Evolutionary conservation across 2,113 vertebrate genomes (phyloP).

Genomic region (Pimephales promelas): DNA sequence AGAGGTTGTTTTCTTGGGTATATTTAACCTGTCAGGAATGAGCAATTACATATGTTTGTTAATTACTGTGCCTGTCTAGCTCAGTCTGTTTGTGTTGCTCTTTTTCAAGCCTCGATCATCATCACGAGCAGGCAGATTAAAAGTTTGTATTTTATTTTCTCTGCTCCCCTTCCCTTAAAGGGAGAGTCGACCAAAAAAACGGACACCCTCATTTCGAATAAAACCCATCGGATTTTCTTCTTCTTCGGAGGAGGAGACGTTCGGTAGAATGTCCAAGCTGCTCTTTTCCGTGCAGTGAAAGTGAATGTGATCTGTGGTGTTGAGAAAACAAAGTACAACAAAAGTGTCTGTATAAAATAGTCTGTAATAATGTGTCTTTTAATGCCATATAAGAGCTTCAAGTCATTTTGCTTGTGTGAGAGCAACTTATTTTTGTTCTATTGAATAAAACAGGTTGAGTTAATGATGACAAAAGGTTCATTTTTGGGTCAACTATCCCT

Average conservation of each 20-base stretch:
- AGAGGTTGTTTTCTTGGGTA: constrained; percentile 76
- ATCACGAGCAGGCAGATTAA: constrained; percentile 72
- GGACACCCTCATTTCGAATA: not conserved
- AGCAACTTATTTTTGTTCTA: not conserved
- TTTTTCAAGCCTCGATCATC: constrained; percentile 72
- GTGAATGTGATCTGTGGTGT: not conserved
- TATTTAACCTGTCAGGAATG: constrained; percentile 79
- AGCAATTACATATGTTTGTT: constrained; percentile 82
- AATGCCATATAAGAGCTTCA: not conserved
- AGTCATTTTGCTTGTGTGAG: not conserved
- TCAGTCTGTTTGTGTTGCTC: constrained; percentile 77
- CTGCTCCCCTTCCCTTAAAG: constrained; percentile 26
- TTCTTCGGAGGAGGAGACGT: not conserved
- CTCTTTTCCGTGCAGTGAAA: not conserved
- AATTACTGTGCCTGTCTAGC: constrained; percentile 80
- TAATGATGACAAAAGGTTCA: not conserved
- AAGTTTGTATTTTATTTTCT: constrained; percentile 68
- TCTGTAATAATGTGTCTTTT: too few species aligned
- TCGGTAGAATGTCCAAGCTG: not conserved
- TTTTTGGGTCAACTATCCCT: not conserved
- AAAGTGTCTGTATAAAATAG: not conserved
- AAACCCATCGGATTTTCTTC: not conserved
- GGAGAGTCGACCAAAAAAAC: constrained; percentile 25
- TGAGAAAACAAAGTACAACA: not conserved
- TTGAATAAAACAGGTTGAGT: too few species aligned